Evolutionary conservation across 2,888 invertebrate species (phyloP).

Genomic region (Bellardia pandia): DNA sequence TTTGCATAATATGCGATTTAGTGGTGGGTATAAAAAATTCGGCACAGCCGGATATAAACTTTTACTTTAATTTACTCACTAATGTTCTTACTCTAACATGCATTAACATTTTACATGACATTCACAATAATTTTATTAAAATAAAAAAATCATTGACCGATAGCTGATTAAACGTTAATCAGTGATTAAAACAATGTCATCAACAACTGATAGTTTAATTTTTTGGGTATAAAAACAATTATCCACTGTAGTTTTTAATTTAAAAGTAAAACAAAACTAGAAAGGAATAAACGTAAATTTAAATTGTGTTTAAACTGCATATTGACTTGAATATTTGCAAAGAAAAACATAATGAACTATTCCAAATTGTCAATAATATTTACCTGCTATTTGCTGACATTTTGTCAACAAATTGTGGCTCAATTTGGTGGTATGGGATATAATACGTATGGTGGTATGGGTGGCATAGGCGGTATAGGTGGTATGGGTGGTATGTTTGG

Average conservation of each 20-base stretch:
- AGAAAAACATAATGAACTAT: constrained; percentile 1
- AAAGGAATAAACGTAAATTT: background rate
- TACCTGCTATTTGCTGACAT: background rate
- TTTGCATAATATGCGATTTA: too few relatives aligned
- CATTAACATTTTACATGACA: constrained; percentile 18
- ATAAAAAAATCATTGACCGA: constrained; percentile 30
- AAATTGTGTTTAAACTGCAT: background rate
- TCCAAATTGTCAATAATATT: constrained; percentile 15
- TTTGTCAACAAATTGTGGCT: constrained; percentile 12
- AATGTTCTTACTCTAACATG: background rate
- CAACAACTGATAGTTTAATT: background rate
- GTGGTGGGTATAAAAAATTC: too few relatives aligned
- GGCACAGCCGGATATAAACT: too few relatives aligned
- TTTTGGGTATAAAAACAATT: constrained; percentile 50
- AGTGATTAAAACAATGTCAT: constrained; percentile 39
- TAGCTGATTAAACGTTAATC: constrained; percentile 32
- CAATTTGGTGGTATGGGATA: constrained; percentile 61
- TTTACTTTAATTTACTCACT: background rate
- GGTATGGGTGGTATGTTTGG: constrained; percentile 45
- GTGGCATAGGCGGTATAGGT: background rate
- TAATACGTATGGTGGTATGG: constrained; percentile 48
- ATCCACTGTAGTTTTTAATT: background rate
- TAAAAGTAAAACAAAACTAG: background rate
- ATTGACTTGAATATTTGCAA: background rate
- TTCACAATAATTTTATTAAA: background rate